Base-by-base conservation (phyloP, 1,140 invertebrate species). In the Zaprionus kolodkinae region DNA sequence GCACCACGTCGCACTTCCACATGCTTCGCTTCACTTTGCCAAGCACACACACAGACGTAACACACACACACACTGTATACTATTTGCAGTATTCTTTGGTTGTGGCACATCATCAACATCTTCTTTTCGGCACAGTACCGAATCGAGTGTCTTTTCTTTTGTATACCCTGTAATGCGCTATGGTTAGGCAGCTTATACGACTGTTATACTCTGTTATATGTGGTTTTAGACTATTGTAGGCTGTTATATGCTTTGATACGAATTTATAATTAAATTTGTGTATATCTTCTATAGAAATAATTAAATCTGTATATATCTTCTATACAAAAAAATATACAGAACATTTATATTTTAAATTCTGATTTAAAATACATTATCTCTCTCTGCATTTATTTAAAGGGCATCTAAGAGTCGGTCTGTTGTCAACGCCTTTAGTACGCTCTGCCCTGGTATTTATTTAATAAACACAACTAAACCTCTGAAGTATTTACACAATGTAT, bases 21-120 rank as follows among this genome's bases (percentile, higher is more conserved):
- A 69, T 66, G 60, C 62, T 65, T 25, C 63, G 54, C 68, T 72
- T 63, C 40, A 64, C 63, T 83, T 54, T 76, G 50, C 68, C 64
- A 55, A 35, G 55, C 64, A 40, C 35, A 60, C 59, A 76, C 38
- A 52, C 35, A 73, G 64, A 50, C 54, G n/a, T 21, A 1, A 48
- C 36, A 70, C 63, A 59, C 43, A 79, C 64, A 61, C 40, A 45
- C n/a, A 45, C 40, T 45, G n/a, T 45, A n/a, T 45, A 9, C 40
- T 15, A 6, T 45, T 55, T 33, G 45, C 45, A 61, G 68, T 66
- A 62, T 72, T 60, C 55, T 55, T 76, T 83, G 72, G 68, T 54
- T 72, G 73, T 56, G 74, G 70, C 77, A 72, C 83, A 84, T 84
- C 85, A 84, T 89, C 85, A 78, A 77, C 71, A 71, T 78, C 76